Evolutionary conservation across 2,797 vertebrate species (phyloP).

Genomic region (Galago senegalensis): DNA sequence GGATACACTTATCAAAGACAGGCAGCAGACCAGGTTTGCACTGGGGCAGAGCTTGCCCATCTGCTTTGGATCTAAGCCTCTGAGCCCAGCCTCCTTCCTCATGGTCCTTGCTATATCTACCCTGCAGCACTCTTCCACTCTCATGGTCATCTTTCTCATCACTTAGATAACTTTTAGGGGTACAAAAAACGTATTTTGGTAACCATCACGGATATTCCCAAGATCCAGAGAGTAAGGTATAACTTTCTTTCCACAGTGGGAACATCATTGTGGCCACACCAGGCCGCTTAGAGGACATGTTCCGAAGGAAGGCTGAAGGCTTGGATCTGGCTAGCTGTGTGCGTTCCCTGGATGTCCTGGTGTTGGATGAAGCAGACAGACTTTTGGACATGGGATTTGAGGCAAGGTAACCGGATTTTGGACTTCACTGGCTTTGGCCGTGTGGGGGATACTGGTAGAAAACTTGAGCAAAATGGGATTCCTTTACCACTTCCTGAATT

Average conservation of each 20-base stretch:
- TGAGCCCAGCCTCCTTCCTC: accelerated
- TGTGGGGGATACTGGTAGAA: too few species aligned
- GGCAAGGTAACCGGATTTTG: constrained; percentile 90
- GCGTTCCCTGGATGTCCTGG: constrained; percentile 95
- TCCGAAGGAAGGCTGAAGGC: constrained; percentile 95
- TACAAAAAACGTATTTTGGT: background rate
- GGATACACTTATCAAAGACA: background rate
- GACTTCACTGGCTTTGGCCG: accelerated
- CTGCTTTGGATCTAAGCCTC: background rate
- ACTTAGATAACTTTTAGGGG: background rate
- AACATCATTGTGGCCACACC: constrained; percentile 97
- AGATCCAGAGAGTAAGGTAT: background rate
- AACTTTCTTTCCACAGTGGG: constrained; percentile 88
- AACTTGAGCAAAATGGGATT: background rate
- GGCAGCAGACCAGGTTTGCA: background rate
- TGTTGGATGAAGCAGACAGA: constrained; percentile 98
- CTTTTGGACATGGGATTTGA: constrained; percentile 99
- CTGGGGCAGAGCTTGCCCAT: too few species aligned
- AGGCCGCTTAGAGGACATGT: constrained; percentile 97
- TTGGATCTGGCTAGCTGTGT: constrained; percentile 93
- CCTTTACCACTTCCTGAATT: background rate
- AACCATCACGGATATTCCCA: background rate
- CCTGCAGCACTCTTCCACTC: background rate
- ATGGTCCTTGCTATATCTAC: accelerated
- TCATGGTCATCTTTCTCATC: background rate